These are phyloP conservation scores for Lasiurus borealis DNA, from an alignment of 2,113 vertebrate genomes.

Conservation along the genomic window DNA sequence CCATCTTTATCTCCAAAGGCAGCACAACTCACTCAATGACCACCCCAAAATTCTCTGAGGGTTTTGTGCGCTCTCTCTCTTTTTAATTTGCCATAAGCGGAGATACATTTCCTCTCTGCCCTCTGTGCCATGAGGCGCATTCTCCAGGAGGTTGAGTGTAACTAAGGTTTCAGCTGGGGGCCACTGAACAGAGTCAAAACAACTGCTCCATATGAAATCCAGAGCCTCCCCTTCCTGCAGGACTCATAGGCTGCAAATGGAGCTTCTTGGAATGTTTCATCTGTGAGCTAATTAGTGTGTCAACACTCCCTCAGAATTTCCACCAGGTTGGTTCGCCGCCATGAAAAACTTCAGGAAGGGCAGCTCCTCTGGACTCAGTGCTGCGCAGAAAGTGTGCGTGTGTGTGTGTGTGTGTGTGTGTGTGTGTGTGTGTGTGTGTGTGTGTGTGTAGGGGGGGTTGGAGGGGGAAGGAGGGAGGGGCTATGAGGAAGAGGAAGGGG, in stretches of 20 bases:
- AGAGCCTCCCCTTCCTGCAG: background rate
- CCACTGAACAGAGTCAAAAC: background rate
- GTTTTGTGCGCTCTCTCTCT: background rate
- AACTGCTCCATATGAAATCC: background rate
- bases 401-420: too few relatives aligned
- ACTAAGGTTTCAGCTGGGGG: background rate
- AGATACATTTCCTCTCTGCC: background rate
- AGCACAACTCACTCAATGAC: background rate
- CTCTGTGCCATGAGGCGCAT: background rate
- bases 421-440: background rate
- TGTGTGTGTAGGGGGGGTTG: too few relatives aligned
- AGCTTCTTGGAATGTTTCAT: background rate
- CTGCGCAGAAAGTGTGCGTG: background rate
- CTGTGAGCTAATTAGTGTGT: background rate
- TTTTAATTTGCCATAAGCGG: background rate
- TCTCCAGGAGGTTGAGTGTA: slow-evolving; percentile 1
- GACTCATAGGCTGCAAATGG: background rate
- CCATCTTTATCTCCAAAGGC: background rate
- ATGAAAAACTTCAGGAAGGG: background rate
- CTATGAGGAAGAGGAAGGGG: background rate
- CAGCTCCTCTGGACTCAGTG: background rate
- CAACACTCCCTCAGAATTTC: background rate
- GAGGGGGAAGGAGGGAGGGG: too few relatives aligned
- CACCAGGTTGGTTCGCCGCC: background rate
- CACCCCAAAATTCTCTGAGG: background rate